phyloP scores from a whole-genome alignment of 2,797 vertebrate genomes.

The Eutrigla gurnardus region DNA sequence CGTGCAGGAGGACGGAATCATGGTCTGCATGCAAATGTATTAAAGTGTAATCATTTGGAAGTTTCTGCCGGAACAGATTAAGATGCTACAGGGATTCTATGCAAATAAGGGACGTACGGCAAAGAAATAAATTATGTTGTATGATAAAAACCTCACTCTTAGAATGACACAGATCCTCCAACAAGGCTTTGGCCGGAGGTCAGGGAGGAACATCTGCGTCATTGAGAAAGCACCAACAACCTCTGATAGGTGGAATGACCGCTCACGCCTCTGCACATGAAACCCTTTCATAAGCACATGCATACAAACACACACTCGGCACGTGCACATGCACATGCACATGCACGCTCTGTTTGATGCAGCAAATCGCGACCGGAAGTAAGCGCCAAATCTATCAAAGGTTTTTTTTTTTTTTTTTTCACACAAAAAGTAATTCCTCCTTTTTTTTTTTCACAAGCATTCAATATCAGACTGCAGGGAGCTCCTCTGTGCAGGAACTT shows the following conservation, averaged over 20 bases:
- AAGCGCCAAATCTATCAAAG: neutral
- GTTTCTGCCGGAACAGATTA: slow-evolving; percentile 1
- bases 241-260: slow-evolving; percentile 24
- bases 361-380: slow-evolving; percentile 26
- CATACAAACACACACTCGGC: slow-evolving; percentile 16
- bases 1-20: slow-evolving; percentile 1
- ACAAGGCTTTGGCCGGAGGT: slow-evolving; percentile 38
- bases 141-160: slow-evolving; percentile 17
- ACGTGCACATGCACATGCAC: neutral
- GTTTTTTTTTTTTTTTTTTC: neutral
- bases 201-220: slow-evolving; percentile 56
- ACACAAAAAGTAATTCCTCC: neutral
- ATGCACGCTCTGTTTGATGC: slow-evolving; percentile 14
- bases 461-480: slow-evolving; percentile 24
- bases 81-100: neutral
- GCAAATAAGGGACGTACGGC: neutral
- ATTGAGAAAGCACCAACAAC: slow-evolving; percentile 37
- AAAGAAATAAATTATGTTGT: slow-evolving; percentile 17
- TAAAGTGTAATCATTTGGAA: neutral
- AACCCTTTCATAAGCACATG: slow-evolving; percentile 2
- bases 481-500: slow-evolving; percentile 62
- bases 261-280: slow-evolving; percentile 28
- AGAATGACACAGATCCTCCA: slow-evolving; percentile 39
- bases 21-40: slow-evolving; percentile 22
- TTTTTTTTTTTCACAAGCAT: slow-evolving; percentile 2